phyloP scores from a whole-genome alignment of 2,113 vertebrate species.

The Grammomys surdaster region DNA sequence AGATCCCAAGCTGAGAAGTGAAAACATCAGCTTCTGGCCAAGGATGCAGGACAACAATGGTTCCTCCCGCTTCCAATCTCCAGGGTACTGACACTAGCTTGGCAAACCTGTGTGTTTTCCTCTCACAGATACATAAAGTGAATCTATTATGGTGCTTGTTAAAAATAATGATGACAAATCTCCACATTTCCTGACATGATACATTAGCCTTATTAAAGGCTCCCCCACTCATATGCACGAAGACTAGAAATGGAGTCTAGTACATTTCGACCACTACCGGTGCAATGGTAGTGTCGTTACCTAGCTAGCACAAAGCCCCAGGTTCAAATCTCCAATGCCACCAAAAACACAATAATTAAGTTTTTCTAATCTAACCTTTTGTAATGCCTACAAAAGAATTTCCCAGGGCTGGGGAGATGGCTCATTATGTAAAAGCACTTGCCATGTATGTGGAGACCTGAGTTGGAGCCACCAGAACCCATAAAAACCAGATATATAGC shows the following conservation, averaged over 20 bases:
- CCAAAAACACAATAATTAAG: background rate
- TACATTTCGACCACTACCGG: too few species aligned
- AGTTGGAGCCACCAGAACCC: background rate
- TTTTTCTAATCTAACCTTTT: background rate
- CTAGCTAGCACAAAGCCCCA: background rate
- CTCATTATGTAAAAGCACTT: background rate
- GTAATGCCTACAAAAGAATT: background rate
- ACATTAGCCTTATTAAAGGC: background rate
- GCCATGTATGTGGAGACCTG: too few species aligned
- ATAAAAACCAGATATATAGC: background rate
- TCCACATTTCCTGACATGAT: constrained; percentile 44
- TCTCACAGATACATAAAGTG: constrained; percentile 33
- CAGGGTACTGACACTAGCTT: background rate
- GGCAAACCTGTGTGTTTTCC: constrained; percentile 29
- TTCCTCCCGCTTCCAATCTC: background rate
- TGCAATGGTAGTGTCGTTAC: background rate
- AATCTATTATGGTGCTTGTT: background rate
- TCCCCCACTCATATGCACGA: background rate
- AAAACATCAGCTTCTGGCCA: background rate
- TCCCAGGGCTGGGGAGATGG: background rate
- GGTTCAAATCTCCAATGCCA: background rate
- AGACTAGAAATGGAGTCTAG: too few species aligned
- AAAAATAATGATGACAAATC: constrained; percentile 47
- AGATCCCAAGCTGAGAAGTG: background rate
- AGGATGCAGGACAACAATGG: background rate